Evolutionary conservation across 2,797 vertebrate species (phyloP).

Genomic region (Crocodylus rhombifer): DNA sequence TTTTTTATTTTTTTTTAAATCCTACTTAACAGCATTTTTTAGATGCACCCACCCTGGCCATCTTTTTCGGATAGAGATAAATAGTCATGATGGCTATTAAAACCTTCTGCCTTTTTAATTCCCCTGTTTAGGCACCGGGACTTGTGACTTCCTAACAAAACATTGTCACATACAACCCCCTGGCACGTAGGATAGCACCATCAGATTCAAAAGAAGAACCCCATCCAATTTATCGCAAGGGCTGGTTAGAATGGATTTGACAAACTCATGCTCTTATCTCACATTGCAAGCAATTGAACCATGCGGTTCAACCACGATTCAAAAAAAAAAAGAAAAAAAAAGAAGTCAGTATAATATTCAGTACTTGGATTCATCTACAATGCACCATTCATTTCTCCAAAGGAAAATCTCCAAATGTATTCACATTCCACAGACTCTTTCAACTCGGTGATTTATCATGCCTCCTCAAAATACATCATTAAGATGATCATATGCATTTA

Average conservation of each 20-base stretch:
- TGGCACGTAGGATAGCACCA: slow-evolving; percentile 27
- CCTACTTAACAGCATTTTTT: slow-evolving; percentile 73
- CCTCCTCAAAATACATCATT: slow-evolving; percentile 48
- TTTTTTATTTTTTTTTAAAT: slow-evolving; percentile 54
- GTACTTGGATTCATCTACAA: not conserved
- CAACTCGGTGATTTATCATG: slow-evolving; percentile 30
- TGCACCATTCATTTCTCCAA: not conserved
- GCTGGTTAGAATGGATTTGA: not conserved
- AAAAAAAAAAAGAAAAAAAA: not conserved
- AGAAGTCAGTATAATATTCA: rapidly evolving
- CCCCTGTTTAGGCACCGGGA: slow-evolving; percentile 35
- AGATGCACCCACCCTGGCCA: slow-evolving; percentile 68
- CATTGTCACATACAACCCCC: not conserved
- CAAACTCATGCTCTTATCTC: not conserved
- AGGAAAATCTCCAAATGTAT: slow-evolving; percentile 7
- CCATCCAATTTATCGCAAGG: not conserved
- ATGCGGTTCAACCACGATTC: not conserved
- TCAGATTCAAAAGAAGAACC: not conserved
- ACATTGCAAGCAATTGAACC: not conserved
- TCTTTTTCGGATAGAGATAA: slow-evolving; percentile 64
- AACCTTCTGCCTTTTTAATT: slow-evolving; percentile 68
- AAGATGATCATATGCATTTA: slow-evolving; percentile 25
- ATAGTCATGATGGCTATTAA: slow-evolving; percentile 70
- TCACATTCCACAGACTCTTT: slow-evolving; percentile 21
- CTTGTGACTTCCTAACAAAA: slow-evolving; percentile 55